phyloP scores from a whole-genome alignment of 1,140 invertebrate genomes.

The Drosophila sechellia region DNA sequence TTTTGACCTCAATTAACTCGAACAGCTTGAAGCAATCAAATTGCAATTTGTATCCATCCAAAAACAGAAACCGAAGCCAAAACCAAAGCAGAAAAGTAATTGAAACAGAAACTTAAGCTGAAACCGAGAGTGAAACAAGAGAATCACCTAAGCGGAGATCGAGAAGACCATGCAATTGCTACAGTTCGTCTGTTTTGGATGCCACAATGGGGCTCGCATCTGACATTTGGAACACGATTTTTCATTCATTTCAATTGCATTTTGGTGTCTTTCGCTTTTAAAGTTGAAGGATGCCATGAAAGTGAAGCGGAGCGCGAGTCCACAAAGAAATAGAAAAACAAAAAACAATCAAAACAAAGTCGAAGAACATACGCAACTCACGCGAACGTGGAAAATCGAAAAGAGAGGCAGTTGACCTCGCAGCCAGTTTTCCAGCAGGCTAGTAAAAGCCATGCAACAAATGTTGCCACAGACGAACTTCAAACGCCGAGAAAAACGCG shows the following conservation, averaged over 20 bases:
- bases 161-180: slow-evolving; percentile 68
- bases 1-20: slow-evolving; percentile 76
- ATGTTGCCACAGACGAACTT: slow-evolving; percentile 53
- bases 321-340: background rate
- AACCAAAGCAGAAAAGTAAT: slow-evolving; percentile 28
- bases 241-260: slow-evolving; percentile 57
- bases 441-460: slow-evolving; percentile 29
- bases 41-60: slow-evolving; percentile 67
- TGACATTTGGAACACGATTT: slow-evolving; percentile 79
- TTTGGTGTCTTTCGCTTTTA: slow-evolving; percentile 61
- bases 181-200: slow-evolving; percentile 55
- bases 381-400: slow-evolving; percentile 67
- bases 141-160: slow-evolving; percentile 46
- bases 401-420: slow-evolving; percentile 80
- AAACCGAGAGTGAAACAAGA: slow-evolving; percentile 52
- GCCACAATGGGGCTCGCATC: slow-evolving; percentile 50
- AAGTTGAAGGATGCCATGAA: slow-evolving; percentile 77
- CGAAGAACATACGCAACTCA: slow-evolving; percentile 55
- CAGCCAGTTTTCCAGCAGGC: slow-evolving; percentile 65
- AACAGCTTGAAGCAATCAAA: slow-evolving; percentile 65
- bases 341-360: slow-evolving; percentile 15
- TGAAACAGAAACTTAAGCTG: slow-evolving; percentile 36
- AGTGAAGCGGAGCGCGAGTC: slow-evolving; percentile 49
- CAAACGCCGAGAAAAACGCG: slow-evolving; percentile 65
- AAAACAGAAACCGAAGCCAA: slow-evolving; percentile 20